phyloP scores from a whole-genome alignment of 1,140 invertebrate genomes.

The Onthophagus taurus region DNA sequence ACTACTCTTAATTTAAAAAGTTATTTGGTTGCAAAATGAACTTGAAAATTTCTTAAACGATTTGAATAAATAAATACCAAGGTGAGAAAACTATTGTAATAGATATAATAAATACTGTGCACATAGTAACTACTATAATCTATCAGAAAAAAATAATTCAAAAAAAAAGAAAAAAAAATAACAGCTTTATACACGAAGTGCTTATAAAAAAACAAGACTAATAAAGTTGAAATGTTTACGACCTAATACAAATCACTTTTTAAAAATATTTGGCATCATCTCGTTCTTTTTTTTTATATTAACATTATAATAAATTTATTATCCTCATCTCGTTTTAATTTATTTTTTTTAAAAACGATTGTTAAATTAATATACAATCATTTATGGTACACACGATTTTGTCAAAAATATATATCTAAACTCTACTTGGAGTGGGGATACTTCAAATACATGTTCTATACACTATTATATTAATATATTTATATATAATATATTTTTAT shows the following conservation, averaged over 20 bases:
- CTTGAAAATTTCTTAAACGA: too few relatives aligned
- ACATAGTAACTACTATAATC: not conserved
- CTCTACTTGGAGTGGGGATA: conserved; percentile 2
- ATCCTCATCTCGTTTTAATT: conserved; percentile 17
- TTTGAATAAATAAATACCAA: too few relatives aligned
- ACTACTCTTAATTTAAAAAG: too few relatives aligned
- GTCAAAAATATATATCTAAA: conserved; percentile 14
- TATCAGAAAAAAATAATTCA: too few relatives aligned
- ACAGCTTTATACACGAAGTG: not conserved
- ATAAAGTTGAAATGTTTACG: too few relatives aligned
- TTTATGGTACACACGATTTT: conserved; percentile 2
- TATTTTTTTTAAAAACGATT: conserved; percentile 6
- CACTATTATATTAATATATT: conserved; percentile 7
- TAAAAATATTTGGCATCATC: conserved; percentile 35
- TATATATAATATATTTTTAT: conserved; percentile 2
- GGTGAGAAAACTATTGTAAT: not conserved
- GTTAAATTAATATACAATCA: conserved; percentile 9
- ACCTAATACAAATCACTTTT: conserved; percentile 11
- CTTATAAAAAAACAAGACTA: not conserved
- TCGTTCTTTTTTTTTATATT: conserved; percentile 24
- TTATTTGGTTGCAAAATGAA: too few relatives aligned
- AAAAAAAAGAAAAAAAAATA: too few relatives aligned
- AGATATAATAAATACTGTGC: not conserved
- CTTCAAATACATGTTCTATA: conserved; percentile 7
- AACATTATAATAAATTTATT: conserved; percentile 31